Base-by-base conservation (phyloP, 2,888 invertebrate species). In the Rhopalosiphum nymphaeae region DNA sequence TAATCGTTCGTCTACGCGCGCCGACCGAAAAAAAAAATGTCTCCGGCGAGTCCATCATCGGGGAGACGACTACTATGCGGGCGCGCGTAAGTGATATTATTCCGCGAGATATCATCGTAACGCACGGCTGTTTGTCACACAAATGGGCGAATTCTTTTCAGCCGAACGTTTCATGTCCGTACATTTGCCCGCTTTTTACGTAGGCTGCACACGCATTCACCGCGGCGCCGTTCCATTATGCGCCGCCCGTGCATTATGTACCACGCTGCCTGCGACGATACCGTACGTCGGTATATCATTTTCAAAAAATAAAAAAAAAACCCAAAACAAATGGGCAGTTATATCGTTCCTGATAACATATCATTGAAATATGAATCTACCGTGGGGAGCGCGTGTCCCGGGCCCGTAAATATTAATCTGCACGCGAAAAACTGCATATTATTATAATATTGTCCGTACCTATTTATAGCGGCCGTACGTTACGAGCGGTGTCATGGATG, bases 61-160 rank as follows among this genome's bases (percentile, higher is more conserved):
- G 61, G n/a, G 67, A 67, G 67, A 67, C 67, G 67, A 29, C 9
- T 67, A 67, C 67, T 56, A 56, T 9, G 29, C 26, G 61, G n/a
- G n/a, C 67, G 11, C n/a, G 26, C 5, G 61, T 57, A 57, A 57
- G 57, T 57, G 89, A 89, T 57, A 89, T 36, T 44, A 42, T 89
- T 89, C 57, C 57, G 3, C 29, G 13, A 49, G 44, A 29, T 57
- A 89, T 57, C 44, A 42, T n/a, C 88, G 56, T 44, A n/a, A 57
- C 89, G 89, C 53, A 3, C n/a, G 44, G 42, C 89, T 16, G 89
- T 89, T 89, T 61, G 36, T 61, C 61, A 61, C 61, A 36, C 29
- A n/a, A 61, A 89, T 89, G 89, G 56, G 56, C 26, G 56, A 57
- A 56, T 56, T 16, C 42, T 89, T 89, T 56, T 42, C n/a, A 26